Base-by-base conservation (phyloP, 2,888 invertebrate species). In the Agrotis clavis region DNA sequence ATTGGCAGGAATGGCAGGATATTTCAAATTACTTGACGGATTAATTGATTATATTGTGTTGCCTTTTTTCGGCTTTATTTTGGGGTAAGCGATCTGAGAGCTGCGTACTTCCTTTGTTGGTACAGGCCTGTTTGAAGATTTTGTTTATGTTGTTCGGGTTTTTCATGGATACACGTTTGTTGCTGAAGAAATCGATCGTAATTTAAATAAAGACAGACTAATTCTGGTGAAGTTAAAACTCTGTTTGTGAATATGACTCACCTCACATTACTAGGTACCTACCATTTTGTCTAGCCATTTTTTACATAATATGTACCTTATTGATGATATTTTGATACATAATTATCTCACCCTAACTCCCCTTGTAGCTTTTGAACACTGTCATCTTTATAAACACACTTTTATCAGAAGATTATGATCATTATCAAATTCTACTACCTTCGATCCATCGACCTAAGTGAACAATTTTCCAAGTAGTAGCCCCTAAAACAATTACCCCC, bases 401-500 rank as follows among this genome's bases (percentile, higher is more conserved):
- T 48, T 66, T 1, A 66, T 3, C 16, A 47, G 45, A 14, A 45
- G 6, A 11, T 9, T 45, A 45, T 25, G 3, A 51, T 41, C 18
- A 19, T n/a, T 16, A 50, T 48, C 14, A 19, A n/a, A 45, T n/a
- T 57, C 19, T 5, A 45, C 30, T 13, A 25, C 47, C 7, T 5
- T 25, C 51, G 13, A 71, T 48, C 14, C 53, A 74, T 63, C 35
- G 35, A 53, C 19, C 14, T 62, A 65, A 81, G 51, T 81, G 53
- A 76, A n/a, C 56, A 69, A 64, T 59, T 61, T 59, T 48, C 57
- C 25, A 60, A 66, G 19, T 13, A 59, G 25, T 41, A 53, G 45
- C 21, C 63, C 60, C 57, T n/a, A 82, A 77, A 82, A 62, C 79
- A 82, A 78, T 82, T 82, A 67, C 57, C 21, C 41, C 59, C 16